Evolutionary conservation across 1,140 invertebrate genomes (phyloP).

Genomic region (Lucilia sericata): DNA sequence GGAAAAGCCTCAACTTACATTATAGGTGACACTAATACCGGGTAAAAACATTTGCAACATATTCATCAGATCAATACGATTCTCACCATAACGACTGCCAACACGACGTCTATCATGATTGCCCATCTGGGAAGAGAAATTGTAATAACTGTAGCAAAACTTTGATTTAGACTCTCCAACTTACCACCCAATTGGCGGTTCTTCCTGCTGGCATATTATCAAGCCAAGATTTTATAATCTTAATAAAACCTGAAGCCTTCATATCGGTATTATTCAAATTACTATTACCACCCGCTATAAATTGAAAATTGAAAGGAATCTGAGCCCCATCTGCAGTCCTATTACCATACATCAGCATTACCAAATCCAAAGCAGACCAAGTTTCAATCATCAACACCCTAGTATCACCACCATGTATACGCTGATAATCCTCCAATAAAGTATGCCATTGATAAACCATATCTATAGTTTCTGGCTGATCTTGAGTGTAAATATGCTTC

Average conservation of each 20-base stretch:
- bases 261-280: slow-evolving; percentile 68
- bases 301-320: slow-evolving; percentile 74
- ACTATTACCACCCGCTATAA: slow-evolving; percentile 67
- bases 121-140: slow-evolving; percentile 69
- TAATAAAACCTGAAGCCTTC: slow-evolving; percentile 65
- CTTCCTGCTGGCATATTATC: slow-evolving; percentile 65
- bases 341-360: slow-evolving; percentile 72
- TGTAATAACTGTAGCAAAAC: background rate
- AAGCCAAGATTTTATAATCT: slow-evolving; percentile 69
- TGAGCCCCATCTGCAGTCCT: slow-evolving; percentile 70
- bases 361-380: slow-evolving; percentile 68
- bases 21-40: slow-evolving; percentile 81
- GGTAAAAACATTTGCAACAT: slow-evolving; percentile 79
- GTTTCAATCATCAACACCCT: slow-evolving; percentile 82
- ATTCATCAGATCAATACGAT: slow-evolving; percentile 75
- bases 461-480: slow-evolving; percentile 73
- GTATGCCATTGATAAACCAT: slow-evolving; percentile 73
- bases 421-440: slow-evolving; percentile 71
- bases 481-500: slow-evolving; percentile 75
- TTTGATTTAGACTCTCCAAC: slow-evolving; percentile 49
- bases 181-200: slow-evolving; percentile 71
- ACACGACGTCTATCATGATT: slow-evolving; percentile 76
- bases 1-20: slow-evolving; percentile 44
- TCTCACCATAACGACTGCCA: slow-evolving; percentile 71
- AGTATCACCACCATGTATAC: slow-evolving; percentile 63